Conservation (phyloP, 2,113 vertebrate species). For the Calyptomena viridis region DNA sequence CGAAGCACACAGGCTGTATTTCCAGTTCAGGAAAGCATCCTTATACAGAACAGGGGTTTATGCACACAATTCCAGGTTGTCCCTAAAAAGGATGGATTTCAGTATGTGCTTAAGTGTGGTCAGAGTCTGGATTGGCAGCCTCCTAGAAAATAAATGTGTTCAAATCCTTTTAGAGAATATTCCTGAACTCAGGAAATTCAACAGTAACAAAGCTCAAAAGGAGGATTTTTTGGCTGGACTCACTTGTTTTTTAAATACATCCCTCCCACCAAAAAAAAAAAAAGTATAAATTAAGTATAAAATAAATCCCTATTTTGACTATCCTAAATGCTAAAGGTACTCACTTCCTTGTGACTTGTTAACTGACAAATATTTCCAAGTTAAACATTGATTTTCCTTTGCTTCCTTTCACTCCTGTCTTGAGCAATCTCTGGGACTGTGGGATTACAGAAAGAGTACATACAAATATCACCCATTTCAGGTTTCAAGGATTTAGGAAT, state of each 20-base stretch:
- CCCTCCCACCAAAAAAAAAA: background rate
- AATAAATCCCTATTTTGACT: background rate
- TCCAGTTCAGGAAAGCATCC: background rate
- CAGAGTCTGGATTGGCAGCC: background rate
- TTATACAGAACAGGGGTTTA: background rate
- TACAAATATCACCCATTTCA: constrained; percentile 10
- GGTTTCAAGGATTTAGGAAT: constrained; percentile 19
- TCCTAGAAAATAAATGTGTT: background rate
- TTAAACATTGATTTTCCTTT: constrained; percentile 78
- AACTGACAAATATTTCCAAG: constrained; percentile 76
- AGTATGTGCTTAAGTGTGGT: background rate
- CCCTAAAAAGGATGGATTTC: background rate
- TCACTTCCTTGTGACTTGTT: constrained; percentile 63
- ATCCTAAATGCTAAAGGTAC: background rate
- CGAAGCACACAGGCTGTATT: background rate
- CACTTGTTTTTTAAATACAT: background rate
- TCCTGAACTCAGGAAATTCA: background rate
- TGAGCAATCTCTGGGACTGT: constrained; percentile 23
- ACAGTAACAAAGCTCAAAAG: background rate
- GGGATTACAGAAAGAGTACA: constrained; percentile 25
- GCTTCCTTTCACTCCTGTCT: constrained; percentile 58
- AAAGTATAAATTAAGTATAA: background rate
- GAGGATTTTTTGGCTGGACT: background rate
- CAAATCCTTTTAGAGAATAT: background rate
- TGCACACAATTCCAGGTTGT: background rate